Base-by-base conservation (phyloP, 1,140 invertebrate genomes). In the Ostrea denselamellosa region DNA sequence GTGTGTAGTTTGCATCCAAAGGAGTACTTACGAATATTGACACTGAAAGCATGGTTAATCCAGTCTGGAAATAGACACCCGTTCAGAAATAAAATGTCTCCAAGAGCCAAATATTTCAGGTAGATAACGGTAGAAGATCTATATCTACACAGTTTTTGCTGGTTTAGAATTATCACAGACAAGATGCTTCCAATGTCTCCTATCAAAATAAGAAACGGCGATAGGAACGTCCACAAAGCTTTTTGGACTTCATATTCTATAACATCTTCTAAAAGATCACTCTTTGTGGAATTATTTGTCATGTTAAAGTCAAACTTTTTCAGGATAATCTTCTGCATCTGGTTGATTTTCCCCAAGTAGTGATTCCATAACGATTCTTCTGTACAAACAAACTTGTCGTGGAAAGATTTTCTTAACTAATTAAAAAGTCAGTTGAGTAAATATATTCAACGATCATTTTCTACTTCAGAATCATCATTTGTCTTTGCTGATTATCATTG, bases 141-240 rank as follows among this genome's bases (percentile, higher is more conserved):
- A 8, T 89, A 87, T 10, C 52, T 28, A 28, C 91, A 87, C 77
- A 93, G 62, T 4, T 54, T 85, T 22, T 90, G 90, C 34, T 90
- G 83, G 12, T 86, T 62, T 8, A 93, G 89, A 17, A 93, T 92
- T 2, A 91, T 53, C 14, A 93, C 90, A 17, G 91, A 92, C 51
- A 93, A 58, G 19, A 93, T n/a, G 86, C 92, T 93, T 5, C 91
- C 92, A 34, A 93, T 52, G 8, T 92, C 92, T 56, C 92, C 93
- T 4, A 91, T 82, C 1, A 90, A 7, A 3, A 93, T 90, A 28
- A 93, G 84, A 68, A 90, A 58, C 34, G 91, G 92, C 12, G 91
- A 89, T 19, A 85, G 85, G 22, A 89, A 90, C 51, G 77, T 88
- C 92, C 92, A 93, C 8, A 93, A 77, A 28, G 68, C 68, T 5